Percentiles rank a stretch among this genome's conserved stretches.
phyloP scores from a whole-genome alignment of 2,888 invertebrate genomes.

The Drosophila tripunctata region DNA sequence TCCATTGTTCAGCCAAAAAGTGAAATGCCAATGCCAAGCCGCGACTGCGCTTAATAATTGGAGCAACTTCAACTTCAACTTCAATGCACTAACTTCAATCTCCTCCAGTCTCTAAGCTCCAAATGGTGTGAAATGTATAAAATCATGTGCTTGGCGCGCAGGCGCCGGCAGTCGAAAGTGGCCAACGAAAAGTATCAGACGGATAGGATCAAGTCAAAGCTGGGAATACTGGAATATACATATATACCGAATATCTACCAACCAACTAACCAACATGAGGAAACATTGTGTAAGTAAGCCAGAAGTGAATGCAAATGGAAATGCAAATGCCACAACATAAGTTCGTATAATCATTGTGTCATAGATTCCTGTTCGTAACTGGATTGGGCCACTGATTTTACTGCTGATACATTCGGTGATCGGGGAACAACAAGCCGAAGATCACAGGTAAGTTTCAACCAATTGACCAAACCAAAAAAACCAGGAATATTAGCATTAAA shows the following conservation, averaged over 20 bases:
- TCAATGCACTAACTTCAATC: conserved; percentile 4
- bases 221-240: conserved; percentile 19
- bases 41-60: conserved; percentile 58
- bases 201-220: conserved; percentile 9
- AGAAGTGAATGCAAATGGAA: conserved; percentile 20
- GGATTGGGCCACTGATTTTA: conserved; percentile 15
- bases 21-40: conserved; percentile 76
- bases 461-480: too few relatives aligned
- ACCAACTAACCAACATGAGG: conserved; percentile 56
- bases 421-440: conserved; percentile 60
- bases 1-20: conserved; percentile 66
- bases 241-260: not conserved
- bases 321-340: conserved; percentile 29
- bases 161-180: conserved; percentile 67
- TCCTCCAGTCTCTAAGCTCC: not conserved
- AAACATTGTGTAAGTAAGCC: conserved; percentile 74
- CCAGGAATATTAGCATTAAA: too few relatives aligned
- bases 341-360: not conserved
- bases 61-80: conserved; percentile 60
- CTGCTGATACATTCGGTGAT: conserved; percentile 33
- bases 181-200: conserved; percentile 41
- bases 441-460: conserved; percentile 59
- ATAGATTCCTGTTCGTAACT: conserved; percentile 43
- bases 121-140: conserved; percentile 62
- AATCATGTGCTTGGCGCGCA: conserved; percentile 71